Conservation (phyloP, 2,797 vertebrate genomes). For the Sarcoramphus papa region DNA sequence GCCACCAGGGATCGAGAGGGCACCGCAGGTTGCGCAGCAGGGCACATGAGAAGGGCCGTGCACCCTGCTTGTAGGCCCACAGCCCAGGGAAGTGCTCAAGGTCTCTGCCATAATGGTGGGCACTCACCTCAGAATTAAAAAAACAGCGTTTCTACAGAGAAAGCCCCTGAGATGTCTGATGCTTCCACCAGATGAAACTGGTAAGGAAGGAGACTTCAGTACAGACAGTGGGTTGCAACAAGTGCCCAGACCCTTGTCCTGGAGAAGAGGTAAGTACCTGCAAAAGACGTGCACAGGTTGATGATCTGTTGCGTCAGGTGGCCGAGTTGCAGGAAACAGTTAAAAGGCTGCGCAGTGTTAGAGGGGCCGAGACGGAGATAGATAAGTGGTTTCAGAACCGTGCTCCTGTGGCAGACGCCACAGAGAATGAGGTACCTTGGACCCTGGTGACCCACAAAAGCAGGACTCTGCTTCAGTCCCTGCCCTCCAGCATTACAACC, state of each 20-base stretch:
- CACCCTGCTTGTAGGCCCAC: no score
- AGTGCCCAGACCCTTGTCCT: neutral
- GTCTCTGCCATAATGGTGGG: neutral
- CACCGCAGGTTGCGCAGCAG: neutral
- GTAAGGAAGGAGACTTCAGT: neutral
- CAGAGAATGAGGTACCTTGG: neutral
- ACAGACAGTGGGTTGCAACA: neutral
- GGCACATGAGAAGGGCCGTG: neutral
- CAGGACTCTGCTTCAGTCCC: no score
- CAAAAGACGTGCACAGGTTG: no score
- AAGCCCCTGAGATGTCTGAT: neutral
- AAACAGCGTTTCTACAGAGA: neutral
- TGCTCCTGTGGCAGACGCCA: neutral
- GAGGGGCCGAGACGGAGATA: neutral
- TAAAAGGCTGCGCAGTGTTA: neutral
- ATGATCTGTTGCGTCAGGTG: neutral
- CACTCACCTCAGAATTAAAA: neutral
- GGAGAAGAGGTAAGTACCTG: neutral
- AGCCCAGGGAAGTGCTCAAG: neutral
- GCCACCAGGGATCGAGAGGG: neutral
- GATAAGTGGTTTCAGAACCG: neutral
- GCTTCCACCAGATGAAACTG: neutral
- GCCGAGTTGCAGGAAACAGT: neutral
- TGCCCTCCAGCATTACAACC: no score
- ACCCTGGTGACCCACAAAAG: no score